phyloP scores from a whole-genome alignment of 2,113 vertebrate genomes.

The Tapirus terrestris region DNA sequence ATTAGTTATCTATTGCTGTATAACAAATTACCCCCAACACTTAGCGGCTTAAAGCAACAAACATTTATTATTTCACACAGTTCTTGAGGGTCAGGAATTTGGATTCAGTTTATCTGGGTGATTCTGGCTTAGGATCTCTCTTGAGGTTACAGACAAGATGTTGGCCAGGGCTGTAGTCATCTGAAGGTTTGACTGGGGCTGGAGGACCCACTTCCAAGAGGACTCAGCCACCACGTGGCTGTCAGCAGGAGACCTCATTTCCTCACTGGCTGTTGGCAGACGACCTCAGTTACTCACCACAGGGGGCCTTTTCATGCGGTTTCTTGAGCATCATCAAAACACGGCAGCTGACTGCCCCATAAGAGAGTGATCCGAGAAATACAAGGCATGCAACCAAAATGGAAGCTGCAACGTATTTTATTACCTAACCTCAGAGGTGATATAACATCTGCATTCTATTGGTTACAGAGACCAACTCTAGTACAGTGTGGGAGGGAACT shows the following conservation, averaged over 20 bases:
- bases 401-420: background rate
- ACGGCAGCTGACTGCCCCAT: background rate
- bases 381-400: background rate
- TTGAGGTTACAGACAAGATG: no score
- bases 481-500: background rate
- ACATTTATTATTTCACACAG: no score
- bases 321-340: background rate
- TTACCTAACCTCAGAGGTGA: background rate
- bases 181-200: no score
- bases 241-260: no score
- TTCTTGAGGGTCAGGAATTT: no score
- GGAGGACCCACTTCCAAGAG: no score
- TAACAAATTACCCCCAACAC: background rate
- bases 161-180: no score
- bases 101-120: no score
- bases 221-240: no score
- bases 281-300: background rate
- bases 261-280: no score
- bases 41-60: background rate
- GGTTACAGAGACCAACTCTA: background rate
- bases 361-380: background rate
- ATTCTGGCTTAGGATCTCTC: no score
- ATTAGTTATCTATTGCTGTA: background rate
- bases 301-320: background rate
- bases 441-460: background rate